Base-by-base conservation (phyloP, 2,113 vertebrate species). In the Microtus richardsoni region DNA sequence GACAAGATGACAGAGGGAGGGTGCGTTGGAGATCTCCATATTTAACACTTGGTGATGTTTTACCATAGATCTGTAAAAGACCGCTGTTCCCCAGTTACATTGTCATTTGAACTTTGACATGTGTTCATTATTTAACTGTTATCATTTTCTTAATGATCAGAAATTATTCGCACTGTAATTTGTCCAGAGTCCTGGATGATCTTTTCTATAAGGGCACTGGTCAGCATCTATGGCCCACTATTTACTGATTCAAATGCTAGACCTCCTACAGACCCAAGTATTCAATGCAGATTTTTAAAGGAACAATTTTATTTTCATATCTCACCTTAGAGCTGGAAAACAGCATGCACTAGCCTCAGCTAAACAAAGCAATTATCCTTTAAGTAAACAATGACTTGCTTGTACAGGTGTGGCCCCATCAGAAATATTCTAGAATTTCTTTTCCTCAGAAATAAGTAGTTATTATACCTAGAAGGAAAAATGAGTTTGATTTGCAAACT, bases 401-500 rank as follows among this genome's bases (percentile, higher is more conserved):
- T 88, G 44, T 71, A 80, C 52, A 28, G 6, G 17, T 64, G 16
- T 26, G 75, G 12, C 41, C 91, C 58, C 71, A 30, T 78, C 8
- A 83, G 49, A 93, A 94, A 86, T 79, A 93, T 39, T 95, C 90
- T 90, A 90, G 74, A 58, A 89, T 91, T 84, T 70, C 22, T 86
- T 96, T 77, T 85, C 30, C 54, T 92, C 71, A 82, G 85, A 97
- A 95, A 70, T 49, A 84, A 86, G 54, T 68, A 49, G 75, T 93
- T 73, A 71, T 93, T 73, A 36, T 62, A 44, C 66, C 39, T 95
- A 90, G 79, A 71, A 83, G 33, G 83, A 85, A 93, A 93, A 96
- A 94, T 75, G 54, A 85, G 62, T 91, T 94, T 91, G 90, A 94
- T 96, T 96, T 96, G 94, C 80, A 96, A 96, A 91, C 95, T 93